phyloP scores from a whole-genome alignment of 2,888 invertebrate genomes.

The Drosophila nigricruria region DNA sequence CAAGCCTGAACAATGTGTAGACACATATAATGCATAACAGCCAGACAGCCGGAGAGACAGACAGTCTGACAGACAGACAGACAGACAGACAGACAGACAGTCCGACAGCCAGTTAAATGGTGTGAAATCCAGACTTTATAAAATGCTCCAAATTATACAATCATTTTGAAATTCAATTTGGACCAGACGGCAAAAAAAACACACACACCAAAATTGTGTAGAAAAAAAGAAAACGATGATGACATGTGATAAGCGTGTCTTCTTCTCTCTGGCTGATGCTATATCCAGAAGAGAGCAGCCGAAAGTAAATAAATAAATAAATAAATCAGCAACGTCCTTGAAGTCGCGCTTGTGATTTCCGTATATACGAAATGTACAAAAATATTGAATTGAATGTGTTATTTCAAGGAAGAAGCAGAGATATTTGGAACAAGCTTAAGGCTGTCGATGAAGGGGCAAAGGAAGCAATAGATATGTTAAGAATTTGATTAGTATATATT shows the following conservation, averaged over 20 bases:
- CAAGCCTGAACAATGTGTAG: conserved; percentile 65
- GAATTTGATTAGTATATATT: background rate
- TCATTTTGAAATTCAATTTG: conserved; percentile 81
- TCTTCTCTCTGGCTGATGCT: conserved; percentile 12
- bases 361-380: conserved; percentile 75
- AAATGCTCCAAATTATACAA: conserved; percentile 80
- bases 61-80: conserved; percentile 33
- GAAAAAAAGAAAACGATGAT: conserved; percentile 39
- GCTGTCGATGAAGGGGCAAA: background rate
- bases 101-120: conserved; percentile 31
- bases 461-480: background rate
- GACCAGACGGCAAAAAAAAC: conserved; percentile 67
- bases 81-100: conserved; percentile 28
- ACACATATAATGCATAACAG: conserved; percentile 50
- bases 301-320: conserved; percentile 76
- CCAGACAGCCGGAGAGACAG: conserved; percentile 40
- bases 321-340: conserved; percentile 83
- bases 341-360: conserved; percentile 83
- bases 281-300: conserved; percentile 36
- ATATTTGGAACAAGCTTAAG: conserved; percentile 3
- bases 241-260: conserved; percentile 57
- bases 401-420: background rate
- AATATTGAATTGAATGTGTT: conserved; percentile 40
- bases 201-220: conserved; percentile 25
- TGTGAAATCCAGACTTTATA: conserved; percentile 71